These are phyloP conservation scores for Megaustenia siamemsis DNA, from an alignment of 2,888 invertebrate species.

Conservation along the genomic window DNA sequence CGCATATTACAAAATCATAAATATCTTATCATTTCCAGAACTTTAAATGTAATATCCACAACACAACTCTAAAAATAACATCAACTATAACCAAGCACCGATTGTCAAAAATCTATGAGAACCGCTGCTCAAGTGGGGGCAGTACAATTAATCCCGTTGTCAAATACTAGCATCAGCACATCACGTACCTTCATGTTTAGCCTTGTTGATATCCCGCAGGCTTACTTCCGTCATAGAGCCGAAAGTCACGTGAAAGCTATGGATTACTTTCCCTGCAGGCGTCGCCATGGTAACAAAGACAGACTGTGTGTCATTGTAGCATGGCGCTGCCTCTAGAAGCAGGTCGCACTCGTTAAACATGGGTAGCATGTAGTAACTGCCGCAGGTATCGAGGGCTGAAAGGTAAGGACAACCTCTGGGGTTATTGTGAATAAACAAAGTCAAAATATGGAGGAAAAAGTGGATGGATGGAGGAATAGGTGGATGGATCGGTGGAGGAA, in stretches of 20 bases:
- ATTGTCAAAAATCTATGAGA: no score
- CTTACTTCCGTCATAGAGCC: background rate
- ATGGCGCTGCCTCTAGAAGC: constrained; percentile 40
- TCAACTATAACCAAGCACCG: no score
- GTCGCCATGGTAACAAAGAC: constrained; percentile 38
- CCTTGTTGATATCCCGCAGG: constrained; percentile 24
- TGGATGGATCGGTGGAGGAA: no score
- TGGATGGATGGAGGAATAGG: no score
- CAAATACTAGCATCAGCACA: no score
- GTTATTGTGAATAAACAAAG: background rate
- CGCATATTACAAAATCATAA: no score
- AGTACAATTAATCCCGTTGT: no score
- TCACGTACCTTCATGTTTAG: constrained; percentile 39
- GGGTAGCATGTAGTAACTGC: constrained; percentile 52
- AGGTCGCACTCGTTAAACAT: constrained; percentile 32
- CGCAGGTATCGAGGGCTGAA: constrained; percentile 50
- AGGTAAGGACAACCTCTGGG: no score
- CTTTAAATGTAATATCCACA: no score
- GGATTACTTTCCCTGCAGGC: constrained; percentile 3
- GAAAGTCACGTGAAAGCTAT: constrained; percentile 32
- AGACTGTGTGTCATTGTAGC: constrained; percentile 30
- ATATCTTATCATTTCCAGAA: no score
- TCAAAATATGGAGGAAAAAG: background rate
- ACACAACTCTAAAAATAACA: no score
- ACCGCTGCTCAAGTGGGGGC: no score